phyloP scores from a whole-genome alignment of 2,888 invertebrate genomes.

The Mongoloraphidia duomilia region DNA sequence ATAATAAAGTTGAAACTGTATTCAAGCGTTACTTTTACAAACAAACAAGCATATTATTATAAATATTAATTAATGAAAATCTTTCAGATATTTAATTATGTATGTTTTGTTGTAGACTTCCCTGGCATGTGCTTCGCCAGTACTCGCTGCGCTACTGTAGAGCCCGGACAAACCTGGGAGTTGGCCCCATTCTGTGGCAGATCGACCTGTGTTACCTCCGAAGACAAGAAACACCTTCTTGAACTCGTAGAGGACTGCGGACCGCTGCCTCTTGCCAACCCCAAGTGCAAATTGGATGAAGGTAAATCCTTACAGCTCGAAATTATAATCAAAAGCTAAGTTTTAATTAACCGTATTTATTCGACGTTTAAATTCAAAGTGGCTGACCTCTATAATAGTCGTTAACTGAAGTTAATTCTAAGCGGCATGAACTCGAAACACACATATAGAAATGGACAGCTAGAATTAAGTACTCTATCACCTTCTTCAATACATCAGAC shows the following conservation, averaged over 20 bases:
- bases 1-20: no score
- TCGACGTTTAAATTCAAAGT: no score
- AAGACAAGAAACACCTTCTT: constrained; percentile 59
- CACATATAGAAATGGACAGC: no score
- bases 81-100: neutral
- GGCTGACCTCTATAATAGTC: no score
- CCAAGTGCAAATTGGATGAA: constrained; percentile 71
- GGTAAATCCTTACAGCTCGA: constrained; percentile 18
- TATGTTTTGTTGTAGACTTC: constrained; percentile 47
- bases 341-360: no score
- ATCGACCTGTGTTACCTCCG: constrained; percentile 70
- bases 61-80: neutral
- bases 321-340: neutral
- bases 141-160: constrained; percentile 75
- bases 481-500: no score
- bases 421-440: no score
- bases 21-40: no score
- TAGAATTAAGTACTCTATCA: no score
- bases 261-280: constrained; percentile 72
- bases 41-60: neutral
- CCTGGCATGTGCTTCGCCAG: constrained; percentile 86
- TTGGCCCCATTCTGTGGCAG: constrained; percentile 82
- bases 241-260: constrained; percentile 84
- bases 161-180: constrained; percentile 75
- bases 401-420: no score